Conservation (phyloP, 2,888 invertebrate genomes). For the Dasypogon diadema region DNA sequence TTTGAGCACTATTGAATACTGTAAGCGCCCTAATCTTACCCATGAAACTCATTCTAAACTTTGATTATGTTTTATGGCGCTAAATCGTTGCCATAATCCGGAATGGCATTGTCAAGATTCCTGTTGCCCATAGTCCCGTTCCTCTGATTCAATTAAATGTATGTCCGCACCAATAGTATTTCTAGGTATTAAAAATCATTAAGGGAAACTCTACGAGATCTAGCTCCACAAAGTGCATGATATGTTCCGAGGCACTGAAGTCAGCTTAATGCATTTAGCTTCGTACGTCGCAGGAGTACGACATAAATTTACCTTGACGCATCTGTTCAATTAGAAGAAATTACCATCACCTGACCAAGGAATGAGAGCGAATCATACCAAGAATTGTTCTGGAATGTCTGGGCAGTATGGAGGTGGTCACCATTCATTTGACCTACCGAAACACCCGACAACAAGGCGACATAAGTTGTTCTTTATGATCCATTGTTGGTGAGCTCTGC, state of each 20-base stretch:
- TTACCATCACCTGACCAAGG: constrained; percentile 37
- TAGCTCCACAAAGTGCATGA: constrained; percentile 1
- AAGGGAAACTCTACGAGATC: neutral
- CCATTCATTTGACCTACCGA: constrained; percentile 49
- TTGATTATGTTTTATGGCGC: constrained; percentile 47
- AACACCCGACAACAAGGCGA: constrained; percentile 49
- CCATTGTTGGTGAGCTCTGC: constrained; percentile 36
- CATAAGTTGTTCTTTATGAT: constrained; percentile 50
- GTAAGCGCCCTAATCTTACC: constrained; percentile 16
- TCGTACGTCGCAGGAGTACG: neutral
- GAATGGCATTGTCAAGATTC: constrained; percentile 5
- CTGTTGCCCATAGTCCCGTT: neutral
- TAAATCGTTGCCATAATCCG: constrained; percentile 26
- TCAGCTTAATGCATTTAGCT: neutral
- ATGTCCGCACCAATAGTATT: constrained; percentile 9
- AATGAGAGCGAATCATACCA: constrained; percentile 14
- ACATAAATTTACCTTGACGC: constrained; percentile 27
- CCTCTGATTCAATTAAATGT: constrained; percentile 38
- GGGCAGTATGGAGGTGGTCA: constrained; percentile 38
- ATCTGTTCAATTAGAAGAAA: constrained; percentile 47
- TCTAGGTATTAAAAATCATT: constrained; percentile 48
- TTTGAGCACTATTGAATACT: neutral
- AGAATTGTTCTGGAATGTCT: constrained; percentile 33
- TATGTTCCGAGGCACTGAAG: neutral
- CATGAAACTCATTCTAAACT: constrained; percentile 8